Conservation (phyloP, 2,888 invertebrate species). For the Dryococelus australis region DNA sequence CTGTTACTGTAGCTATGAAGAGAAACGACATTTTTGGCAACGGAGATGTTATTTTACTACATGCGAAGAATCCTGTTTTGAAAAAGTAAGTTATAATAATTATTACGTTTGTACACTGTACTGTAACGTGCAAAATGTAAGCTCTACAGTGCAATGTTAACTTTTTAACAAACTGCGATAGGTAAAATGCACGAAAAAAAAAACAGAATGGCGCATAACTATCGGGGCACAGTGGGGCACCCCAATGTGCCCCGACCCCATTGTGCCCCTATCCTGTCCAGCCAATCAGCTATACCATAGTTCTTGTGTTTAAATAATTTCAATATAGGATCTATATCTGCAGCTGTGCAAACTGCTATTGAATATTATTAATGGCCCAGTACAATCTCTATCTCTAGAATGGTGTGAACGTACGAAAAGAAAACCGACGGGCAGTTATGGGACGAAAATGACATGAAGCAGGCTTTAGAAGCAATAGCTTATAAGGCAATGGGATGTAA, state of each 20-base stretch:
- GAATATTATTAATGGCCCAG: not conserved
- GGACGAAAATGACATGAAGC: not conserved
- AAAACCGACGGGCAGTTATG: not conserved
- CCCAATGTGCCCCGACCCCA: not conserved
- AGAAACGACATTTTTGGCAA: not conserved
- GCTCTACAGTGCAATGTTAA: not conserved
- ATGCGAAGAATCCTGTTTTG: not conserved
- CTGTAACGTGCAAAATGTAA: not conserved
- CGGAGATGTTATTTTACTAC: not conserved
- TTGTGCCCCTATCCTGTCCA: not conserved
- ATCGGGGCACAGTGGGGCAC: not conserved
- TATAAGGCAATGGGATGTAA: not conserved
- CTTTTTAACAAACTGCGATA: not conserved
- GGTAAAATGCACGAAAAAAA: not conserved
- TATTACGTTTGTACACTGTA: not conserved
- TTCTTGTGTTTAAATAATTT: not conserved
- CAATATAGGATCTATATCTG: not conserved
- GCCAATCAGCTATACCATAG: not conserved
- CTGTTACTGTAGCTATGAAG: not conserved
- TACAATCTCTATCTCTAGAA: not conserved
- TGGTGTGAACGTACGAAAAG: not conserved
- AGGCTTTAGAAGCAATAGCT: not conserved
- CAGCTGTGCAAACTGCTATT: not conserved
- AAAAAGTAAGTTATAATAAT: no score
- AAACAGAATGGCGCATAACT: not conserved